These are phyloP conservation scores for Hemaris fuciformis DNA, from an alignment of 2,888 invertebrate species.

Conservation along the genomic window DNA sequence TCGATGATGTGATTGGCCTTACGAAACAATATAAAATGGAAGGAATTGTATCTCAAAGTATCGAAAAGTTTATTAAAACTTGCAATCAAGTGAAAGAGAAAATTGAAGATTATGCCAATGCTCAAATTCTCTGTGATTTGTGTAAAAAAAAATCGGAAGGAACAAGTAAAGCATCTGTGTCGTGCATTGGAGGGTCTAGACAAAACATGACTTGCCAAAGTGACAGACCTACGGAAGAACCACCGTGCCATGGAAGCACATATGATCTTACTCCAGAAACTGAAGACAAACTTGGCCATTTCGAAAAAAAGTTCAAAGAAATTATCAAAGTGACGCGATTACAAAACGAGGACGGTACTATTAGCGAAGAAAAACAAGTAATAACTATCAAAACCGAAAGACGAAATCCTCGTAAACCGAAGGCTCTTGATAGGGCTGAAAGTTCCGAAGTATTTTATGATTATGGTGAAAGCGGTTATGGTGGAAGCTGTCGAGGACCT, in stretches of 20 bases:
- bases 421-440: background rate
- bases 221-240: conserved; percentile 2
- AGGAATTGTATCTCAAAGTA: conserved; percentile 22
- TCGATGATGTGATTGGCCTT: conserved; percentile 32
- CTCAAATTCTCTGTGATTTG: conserved; percentile 23
- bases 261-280: conserved; percentile 16
- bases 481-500: background rate
- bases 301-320: conserved; percentile 44
- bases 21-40: conserved; percentile 24
- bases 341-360: conserved; percentile 41
- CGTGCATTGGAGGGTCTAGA: background rate
- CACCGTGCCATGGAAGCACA: conserved; percentile 10
- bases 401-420: conserved; percentile 25
- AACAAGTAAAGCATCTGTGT: background rate
- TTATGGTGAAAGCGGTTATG: conserved; percentile 1
- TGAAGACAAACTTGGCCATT: conserved; percentile 27
- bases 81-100: conserved; percentile 30
- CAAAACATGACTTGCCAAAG: background rate
- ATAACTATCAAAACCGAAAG: conserved; percentile 45
- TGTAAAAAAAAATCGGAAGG: conserved; percentile 14
- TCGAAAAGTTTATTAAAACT: conserved; percentile 31
- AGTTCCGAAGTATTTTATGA: background rate
- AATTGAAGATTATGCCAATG: conserved; percentile 25
- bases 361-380: conserved; percentile 43
- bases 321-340: conserved; percentile 41